Evolutionary conservation across 2,113 vertebrate species (phyloP).

Genomic region (Carassius auratus): DNA sequence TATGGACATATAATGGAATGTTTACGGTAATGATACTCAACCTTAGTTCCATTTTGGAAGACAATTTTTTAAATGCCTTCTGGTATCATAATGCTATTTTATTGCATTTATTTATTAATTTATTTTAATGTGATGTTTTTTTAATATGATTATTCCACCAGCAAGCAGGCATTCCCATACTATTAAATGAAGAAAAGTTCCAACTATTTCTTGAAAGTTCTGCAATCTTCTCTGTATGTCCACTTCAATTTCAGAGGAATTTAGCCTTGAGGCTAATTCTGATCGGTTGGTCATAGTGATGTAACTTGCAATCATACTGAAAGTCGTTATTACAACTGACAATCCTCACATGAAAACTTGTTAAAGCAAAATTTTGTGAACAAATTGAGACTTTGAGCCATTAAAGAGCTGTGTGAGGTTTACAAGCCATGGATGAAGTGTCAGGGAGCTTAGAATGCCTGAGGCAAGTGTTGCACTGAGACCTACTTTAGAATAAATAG

Average conservation of each 20-base stretch:
- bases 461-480: slow-evolving; percentile 9
- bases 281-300: slow-evolving; percentile 23
- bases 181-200: not conserved
- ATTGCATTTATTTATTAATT: too few species aligned
- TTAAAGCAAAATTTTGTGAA: not conserved
- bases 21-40: not conserved
- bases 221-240: not conserved
- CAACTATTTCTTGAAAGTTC: not conserved
- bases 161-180: not conserved
- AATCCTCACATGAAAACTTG: not conserved
- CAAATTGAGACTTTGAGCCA: slow-evolving; percentile 12
- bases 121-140: not conserved
- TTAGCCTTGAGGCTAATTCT: slow-evolving; percentile 11
- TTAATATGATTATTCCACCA: not conserved
- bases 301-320: not conserved
- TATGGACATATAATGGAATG: too few species aligned
- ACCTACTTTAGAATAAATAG: slow-evolving; percentile 22
- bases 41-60: not conserved
- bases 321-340: slow-evolving; percentile 10
- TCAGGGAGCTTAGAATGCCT: not conserved
- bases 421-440: not conserved
- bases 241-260: not conserved
- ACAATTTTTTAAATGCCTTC: not conserved
- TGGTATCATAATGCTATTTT: not conserved
- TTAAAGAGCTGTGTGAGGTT: not conserved